phyloP scores from a whole-genome alignment of 1,140 invertebrate genomes.

The Macrosteles quadrilineatus region DNA sequence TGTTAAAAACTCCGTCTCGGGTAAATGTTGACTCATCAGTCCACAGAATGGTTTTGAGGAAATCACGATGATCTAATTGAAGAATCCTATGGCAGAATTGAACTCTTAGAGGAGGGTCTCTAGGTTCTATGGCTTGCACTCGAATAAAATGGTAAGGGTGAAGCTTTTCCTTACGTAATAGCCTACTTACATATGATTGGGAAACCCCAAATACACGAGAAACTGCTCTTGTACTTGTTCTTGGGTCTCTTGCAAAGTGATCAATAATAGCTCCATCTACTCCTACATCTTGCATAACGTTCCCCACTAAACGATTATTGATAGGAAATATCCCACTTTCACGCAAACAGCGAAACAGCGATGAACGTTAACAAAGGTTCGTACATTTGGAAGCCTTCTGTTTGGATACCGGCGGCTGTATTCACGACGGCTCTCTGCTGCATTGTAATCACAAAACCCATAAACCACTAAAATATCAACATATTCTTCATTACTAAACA shows the following conservation, averaged over 20 bases:
- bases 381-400: background rate
- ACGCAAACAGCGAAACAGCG: background rate
- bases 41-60: background rate
- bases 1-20: slow-evolving; percentile 2
- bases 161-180: slow-evolving; percentile 1
- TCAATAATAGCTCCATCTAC: background rate
- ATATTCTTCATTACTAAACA: background rate
- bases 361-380: background rate
- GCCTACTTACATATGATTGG: slow-evolving; percentile 1
- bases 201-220: background rate
- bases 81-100: background rate
- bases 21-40: slow-evolving; percentile 10
- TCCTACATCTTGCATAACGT: slow-evolving; percentile 10
- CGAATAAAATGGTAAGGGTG: slow-evolving; percentile 16
- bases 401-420: background rate
- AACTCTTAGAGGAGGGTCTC: slow-evolving; percentile 3
- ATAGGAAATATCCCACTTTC: slow-evolving; percentile 1
- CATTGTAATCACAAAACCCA: background rate
- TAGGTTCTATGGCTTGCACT: background rate
- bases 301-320: background rate
- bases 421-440: slow-evolving; percentile 4
- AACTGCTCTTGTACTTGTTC: slow-evolving; percentile 3
- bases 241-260: background rate
- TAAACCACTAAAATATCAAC: background rate
- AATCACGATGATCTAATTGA: no score